Percentiles rank a stretch among this genome's conserved stretches.
Conservation (phyloP, 2,797 vertebrate genomes). For the Chelidonichthys spinosus region DNA sequence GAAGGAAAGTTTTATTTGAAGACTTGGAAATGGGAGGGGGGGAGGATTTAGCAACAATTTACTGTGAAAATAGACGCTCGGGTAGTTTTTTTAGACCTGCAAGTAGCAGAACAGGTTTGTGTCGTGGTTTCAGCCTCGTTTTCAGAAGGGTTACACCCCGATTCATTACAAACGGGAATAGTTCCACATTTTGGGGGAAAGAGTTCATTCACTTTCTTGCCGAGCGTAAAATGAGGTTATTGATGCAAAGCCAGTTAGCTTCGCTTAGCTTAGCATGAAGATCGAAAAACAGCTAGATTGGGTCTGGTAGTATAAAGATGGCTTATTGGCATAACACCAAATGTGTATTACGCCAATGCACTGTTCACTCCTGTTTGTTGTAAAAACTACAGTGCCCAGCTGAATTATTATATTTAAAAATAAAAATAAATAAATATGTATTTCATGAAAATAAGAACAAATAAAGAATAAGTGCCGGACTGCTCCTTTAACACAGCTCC, state of each 20-base stretch:
- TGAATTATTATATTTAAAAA: background rate
- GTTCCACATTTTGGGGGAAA: too few relatives aligned
- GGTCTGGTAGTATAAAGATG: background rate
- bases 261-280: background rate
- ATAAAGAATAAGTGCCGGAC: background rate
- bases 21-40: background rate
- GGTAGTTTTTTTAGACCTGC: too few relatives aligned
- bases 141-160: too few relatives aligned
- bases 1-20: background rate
- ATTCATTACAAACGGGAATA: too few relatives aligned
- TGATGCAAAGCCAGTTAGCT: background rate
- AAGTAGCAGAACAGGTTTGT: too few relatives aligned
- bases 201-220: background rate
- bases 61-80: background rate
- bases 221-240: background rate
- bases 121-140: too few relatives aligned
- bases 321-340: background rate
- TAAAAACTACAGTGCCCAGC: background rate
- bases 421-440: constrained; percentile 3
- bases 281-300: background rate
- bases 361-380: background rate
- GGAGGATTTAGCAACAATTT: background rate
- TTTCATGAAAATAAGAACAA: constrained; percentile 1
- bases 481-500: background rate
- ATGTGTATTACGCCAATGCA: background rate